Conservation (phyloP, 2,888 invertebrate species). For the Laspeyria flexula region DNA sequence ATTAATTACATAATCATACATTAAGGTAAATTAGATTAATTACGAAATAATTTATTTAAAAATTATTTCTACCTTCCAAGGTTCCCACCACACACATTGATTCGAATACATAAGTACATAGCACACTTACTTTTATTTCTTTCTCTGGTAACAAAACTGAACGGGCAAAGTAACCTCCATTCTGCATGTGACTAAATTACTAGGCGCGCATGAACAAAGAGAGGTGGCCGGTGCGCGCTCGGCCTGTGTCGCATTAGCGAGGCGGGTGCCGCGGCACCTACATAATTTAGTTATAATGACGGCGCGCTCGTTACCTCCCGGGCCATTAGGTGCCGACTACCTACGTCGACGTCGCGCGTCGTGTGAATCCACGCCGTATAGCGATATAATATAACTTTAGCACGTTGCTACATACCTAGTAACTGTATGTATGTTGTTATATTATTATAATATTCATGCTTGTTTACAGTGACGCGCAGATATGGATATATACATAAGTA, state of each 20-base stretch:
- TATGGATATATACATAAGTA: no score
- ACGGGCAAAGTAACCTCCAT: constrained; percentile 55
- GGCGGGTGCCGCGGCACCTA: constrained; percentile 50
- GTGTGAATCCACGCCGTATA: constrained; percentile 36
- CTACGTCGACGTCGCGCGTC: constrained; percentile 42
- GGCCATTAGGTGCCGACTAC: constrained; percentile 57
- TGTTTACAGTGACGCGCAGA: no score
- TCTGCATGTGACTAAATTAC: constrained; percentile 54
- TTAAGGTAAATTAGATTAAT: no score
- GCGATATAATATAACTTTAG: constrained; percentile 37
- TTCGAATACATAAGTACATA: no score
- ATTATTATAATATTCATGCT: constrained; percentile 20
- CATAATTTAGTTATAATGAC: constrained; percentile 76
- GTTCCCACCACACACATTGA: no score
- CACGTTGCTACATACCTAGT: constrained; percentile 45
- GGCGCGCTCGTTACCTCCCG: constrained; percentile 61
- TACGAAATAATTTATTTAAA: no score
- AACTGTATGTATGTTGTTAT: constrained; percentile 41
- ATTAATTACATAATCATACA: no score
- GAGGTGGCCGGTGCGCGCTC: constrained; percentile 42
- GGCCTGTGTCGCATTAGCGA: constrained; percentile 61
- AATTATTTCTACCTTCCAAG: no score
- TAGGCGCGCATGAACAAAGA: constrained; percentile 52
- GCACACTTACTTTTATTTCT: no score
- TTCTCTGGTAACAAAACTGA: constrained; percentile 15